Conservation (phyloP, 2,888 invertebrate species). For the Napeogenes inachia region DNA sequence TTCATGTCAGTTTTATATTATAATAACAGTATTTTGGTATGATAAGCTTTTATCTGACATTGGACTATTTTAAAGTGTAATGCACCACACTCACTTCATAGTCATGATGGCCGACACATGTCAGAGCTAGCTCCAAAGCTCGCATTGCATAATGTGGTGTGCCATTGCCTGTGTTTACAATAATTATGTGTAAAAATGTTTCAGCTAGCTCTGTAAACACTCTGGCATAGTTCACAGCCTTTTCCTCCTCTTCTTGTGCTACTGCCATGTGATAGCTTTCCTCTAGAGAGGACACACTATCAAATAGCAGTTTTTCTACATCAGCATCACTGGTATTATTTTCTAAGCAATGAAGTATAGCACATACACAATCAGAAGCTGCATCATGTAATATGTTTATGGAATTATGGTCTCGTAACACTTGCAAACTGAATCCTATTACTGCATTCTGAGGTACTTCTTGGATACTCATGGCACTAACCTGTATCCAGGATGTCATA, state of each 20-base stretch:
- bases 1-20: no score
- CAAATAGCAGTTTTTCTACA: conserved; percentile 88
- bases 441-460: conserved; percentile 85
- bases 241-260: conserved; percentile 95
- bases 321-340: conserved; percentile 83
- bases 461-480: conserved; percentile 87
- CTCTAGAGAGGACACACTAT: conserved; percentile 87
- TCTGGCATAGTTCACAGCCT: conserved; percentile 94
- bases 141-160: conserved; percentile 86
- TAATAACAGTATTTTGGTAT: no score
- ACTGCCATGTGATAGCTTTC: conserved; percentile 93
- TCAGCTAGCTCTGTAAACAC: conserved; percentile 97
- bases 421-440: conserved; percentile 83
- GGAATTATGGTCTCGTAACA: conserved; percentile 79
- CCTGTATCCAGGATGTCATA: conserved; percentile 93
- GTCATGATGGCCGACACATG: conserved; percentile 97
- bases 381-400: conserved; percentile 87
- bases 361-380: conserved; percentile 93
- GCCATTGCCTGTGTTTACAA: conserved; percentile 79
- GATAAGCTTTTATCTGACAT: background rate
- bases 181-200: conserved; percentile 90
- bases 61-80: background rate
- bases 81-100: conserved; percentile 83
- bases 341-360: conserved; percentile 89
- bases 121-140: conserved; percentile 91